Percentiles rank a stretch among this genome's conserved stretches.
Evolutionary conservation across 2,113 vertebrate genomes (phyloP).

Genomic region (Periophthalmodon schlosseri): DNA sequence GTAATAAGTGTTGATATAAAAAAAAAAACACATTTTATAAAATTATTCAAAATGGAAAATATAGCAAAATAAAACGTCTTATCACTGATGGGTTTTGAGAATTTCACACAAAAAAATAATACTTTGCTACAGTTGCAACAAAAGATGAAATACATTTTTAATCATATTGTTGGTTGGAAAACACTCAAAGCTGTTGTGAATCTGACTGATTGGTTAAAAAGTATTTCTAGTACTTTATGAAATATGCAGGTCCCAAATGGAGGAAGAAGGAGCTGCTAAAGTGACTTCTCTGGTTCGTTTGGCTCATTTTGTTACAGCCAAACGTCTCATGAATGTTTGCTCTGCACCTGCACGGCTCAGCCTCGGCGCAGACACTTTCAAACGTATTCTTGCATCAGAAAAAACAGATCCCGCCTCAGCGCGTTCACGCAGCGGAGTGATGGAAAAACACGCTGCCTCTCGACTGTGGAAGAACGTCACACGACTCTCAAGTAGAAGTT

Average conservation of each 20-base stretch:
- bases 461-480: neutral
- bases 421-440: neutral
- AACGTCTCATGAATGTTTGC: neutral
- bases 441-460: conserved; percentile 2
- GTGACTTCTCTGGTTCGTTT: neutral
- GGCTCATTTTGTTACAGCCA: neutral
- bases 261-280: neutral
- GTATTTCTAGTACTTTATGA: neutral
- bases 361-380: neutral
- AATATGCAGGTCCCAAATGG: neutral
- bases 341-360: neutral
- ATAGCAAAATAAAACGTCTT: too few species aligned
- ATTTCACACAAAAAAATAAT: too few species aligned
- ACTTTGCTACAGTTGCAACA: too few species aligned
- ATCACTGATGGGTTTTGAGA: too few species aligned
- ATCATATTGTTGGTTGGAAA: too few species aligned
- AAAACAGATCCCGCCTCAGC: neutral
- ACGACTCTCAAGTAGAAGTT: conserved; percentile 21
- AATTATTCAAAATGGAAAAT: too few species aligned
- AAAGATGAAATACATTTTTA: too few species aligned
- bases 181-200: neutral
- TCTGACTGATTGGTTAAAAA: neutral
- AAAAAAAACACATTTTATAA: too few species aligned
- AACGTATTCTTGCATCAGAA: conserved; percentile 6
- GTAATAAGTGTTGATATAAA: too few species aligned